Evolutionary conservation across 2,888 invertebrate species (phyloP).

Genomic region (Exephanes ischioxanthus): DNA sequence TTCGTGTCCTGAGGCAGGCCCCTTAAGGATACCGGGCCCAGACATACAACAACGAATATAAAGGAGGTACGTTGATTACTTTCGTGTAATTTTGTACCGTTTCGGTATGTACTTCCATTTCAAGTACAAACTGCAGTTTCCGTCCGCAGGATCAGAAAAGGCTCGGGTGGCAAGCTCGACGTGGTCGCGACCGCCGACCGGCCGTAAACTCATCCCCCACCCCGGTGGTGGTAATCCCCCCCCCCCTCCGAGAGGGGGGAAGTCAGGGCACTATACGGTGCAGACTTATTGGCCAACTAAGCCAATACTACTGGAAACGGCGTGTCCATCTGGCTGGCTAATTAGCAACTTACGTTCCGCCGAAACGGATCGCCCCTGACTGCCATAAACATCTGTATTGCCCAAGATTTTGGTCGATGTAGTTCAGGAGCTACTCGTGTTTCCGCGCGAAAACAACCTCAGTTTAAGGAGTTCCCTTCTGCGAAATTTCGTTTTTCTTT

Average conservation of each 20-base stretch:
- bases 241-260: background rate
- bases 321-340: constrained; percentile 80
- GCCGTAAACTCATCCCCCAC: constrained; percentile 35
- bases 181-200: constrained; percentile 45
- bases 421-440: background rate
- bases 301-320: constrained; percentile 78
- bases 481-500: too few relatives aligned
- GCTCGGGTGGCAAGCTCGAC: constrained; percentile 30
- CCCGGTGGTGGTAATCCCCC: background rate
- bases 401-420: background rate
- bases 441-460: background rate
- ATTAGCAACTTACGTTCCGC: constrained; percentile 77
- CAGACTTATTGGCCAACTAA: constrained; percentile 77
- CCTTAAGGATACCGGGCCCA: too few relatives aligned
- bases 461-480: too few relatives aligned
- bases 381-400: constrained; percentile 69
- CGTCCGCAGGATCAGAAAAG: constrained; percentile 14
- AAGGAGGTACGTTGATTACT: background rate
- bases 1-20: too few relatives aligned
- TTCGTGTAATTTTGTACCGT: background rate
- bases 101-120: background rate
- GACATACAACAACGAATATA: too few relatives aligned
- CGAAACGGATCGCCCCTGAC: constrained; percentile 57
- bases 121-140: constrained; percentile 21
- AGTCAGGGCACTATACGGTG: constrained; percentile 48